Base-by-base conservation (phyloP, 1,140 invertebrate genomes). In the Trichomalopsis sarcophagae region DNA sequence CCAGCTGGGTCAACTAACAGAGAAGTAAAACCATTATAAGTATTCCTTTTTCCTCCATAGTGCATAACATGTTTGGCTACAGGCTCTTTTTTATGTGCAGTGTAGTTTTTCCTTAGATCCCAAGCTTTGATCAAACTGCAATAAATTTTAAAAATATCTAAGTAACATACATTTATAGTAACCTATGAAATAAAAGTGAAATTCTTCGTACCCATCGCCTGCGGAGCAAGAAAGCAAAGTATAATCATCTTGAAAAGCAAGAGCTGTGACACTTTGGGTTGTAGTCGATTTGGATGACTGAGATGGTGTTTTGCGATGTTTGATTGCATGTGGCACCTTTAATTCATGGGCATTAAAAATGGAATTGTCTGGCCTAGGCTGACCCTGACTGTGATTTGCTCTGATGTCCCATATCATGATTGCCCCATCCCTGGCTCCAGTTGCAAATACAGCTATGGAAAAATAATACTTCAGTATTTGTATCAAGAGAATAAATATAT, bases 71-170 rank as follows among this genome's bases (percentile, higher is more conserved):
- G 94, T 87, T 96, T 96, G 0, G 97, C 95, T 55, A 96, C 87
- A 0, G 97, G 96, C 50, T 96, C 95, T 73, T 94, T 94, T 89
- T 95, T 96, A 85, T 95, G 94, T 13, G 93, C 93, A 3, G 94
- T 95, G 88, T 98, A 97, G 88, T 95, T 97, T 89, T 97, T 97
- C 44, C 97, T 91, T 17, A 98, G 89, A 93, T 98, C 97, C 97
- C 97, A 98, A 2, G 97, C 95, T 92, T 98, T 98, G 11, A 98
- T 96, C 68, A 95, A 93, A 1, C 95, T 95, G 7, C 73, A 89
- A 62, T 21, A n/a, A 55, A 78, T 55, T 13, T 55, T 33, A 13
- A 1, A 27, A 79, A 40, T 36, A 2, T 9, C 36, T 66, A 68
- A 66, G 2, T 78, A 55, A 21, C 0, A 14, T 4, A 27, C 9